A percentile compares a stretch with the other conserved stretches of the same genome.
These are phyloP conservation scores for Eunapius fragilis DNA, from an alignment of 37 sponge, comb jelly and placozoan species.

Conservation along the genomic window DNA sequence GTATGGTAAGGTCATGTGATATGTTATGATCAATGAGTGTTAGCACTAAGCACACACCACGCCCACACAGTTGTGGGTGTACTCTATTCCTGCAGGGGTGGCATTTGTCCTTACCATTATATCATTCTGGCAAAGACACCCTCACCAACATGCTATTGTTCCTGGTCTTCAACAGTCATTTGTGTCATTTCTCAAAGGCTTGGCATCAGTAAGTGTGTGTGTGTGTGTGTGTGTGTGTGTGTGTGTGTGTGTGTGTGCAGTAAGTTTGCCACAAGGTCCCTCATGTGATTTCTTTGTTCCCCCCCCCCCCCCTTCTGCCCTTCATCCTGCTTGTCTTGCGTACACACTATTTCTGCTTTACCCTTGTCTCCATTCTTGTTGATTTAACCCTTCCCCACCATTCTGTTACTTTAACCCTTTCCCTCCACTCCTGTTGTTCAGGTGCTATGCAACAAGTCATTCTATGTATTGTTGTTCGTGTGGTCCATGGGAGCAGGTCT, in stretches of 20 bases:
- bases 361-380: too few relatives aligned
- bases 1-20: constrained; percentile 15
- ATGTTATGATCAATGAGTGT: neutral
- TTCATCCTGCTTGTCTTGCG: too few relatives aligned
- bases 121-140: constrained; percentile 56
- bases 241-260: too few relatives aligned
- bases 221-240: too few relatives aligned
- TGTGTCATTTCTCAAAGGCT: constrained; percentile 65
- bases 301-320: too few relatives aligned
- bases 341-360: too few relatives aligned
- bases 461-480: constrained; percentile 11
- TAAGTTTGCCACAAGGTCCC: too few relatives aligned
- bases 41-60: neutral
- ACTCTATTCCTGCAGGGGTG: constrained; percentile 68
- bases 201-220: neutral
- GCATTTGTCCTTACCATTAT: constrained; percentile 36
- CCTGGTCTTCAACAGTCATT: constrained; percentile 27
- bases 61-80: constrained; percentile 70
- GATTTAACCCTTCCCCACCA: too few relatives aligned
- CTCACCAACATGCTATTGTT: constrained; percentile 67
- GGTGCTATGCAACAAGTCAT: constrained; percentile 34
- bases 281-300: too few relatives aligned
- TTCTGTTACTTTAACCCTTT: neutral
- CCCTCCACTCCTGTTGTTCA: neutral
- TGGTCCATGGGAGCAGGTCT: constrained; percentile 27